Evolutionary conservation across 2,888 invertebrate genomes (phyloP), one percentile per base, ranked within the genome.

Genomic region (Kryphioiulus occultus): DNA sequence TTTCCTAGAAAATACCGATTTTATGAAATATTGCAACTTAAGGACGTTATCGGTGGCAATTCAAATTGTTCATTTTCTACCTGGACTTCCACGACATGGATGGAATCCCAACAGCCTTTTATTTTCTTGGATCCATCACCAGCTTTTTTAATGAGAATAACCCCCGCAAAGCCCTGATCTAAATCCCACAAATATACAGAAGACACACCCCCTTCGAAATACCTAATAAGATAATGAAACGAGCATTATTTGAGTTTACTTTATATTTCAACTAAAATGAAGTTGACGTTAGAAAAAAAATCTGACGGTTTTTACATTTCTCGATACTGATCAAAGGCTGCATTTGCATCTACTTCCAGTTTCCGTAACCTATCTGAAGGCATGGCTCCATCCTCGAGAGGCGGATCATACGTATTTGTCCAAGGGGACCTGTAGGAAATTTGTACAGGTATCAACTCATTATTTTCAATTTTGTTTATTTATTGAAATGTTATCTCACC

Each of bases 141-240:
- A 0, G 98, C 98, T 93, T 99, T 99, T 92, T 99, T 99, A 91
- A 99, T 99, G 91, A 99, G 94, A 91, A 99, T 98, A 78, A 99
- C 99, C 90, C 98, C 98, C 90, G 98, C 99, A 94, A 99, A 99
- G 7, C 99, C 99, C 92, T 97, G 97, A 91, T 99, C 99, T 92
- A 99, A 94, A 91, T 99, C 99, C 99, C 99, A 99, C 89, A 99
- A 94, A 93, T 99, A 99, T 4, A 99, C 99, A 9, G 99, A 99
- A 26, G 99, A 99, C 0, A 99, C 98, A 0, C 99, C 99, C 87
- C 99, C 99, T 93, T 99, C 99, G 92, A 98, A 99, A 92, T 99
- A 99, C 96, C 92, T 93, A 89, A 82, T 82, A 82, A 82, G 12
- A 82, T 30, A 12, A n/a, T 19, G 0, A 26, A 82, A 32, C 4